phyloP scores from a whole-genome alignment of 2,888 invertebrate species.

The Clitarchus hookeri region DNA sequence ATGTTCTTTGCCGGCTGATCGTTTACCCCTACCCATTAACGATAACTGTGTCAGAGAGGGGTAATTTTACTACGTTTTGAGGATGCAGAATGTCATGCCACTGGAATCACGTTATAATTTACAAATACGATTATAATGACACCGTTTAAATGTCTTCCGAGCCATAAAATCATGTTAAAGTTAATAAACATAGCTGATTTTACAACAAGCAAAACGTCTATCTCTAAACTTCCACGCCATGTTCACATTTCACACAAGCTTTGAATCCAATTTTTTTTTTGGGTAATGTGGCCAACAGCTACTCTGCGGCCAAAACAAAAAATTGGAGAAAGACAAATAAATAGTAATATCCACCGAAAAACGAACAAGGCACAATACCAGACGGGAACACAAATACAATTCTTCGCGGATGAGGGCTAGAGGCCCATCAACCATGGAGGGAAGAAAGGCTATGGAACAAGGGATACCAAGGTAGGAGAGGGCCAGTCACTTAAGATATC shows the following conservation, averaged over 20 bases:
- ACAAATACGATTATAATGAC: not conserved
- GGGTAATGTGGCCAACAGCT: too few species aligned
- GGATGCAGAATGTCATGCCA: not conserved
- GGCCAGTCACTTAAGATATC: too few species aligned
- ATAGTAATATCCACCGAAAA: too few species aligned
- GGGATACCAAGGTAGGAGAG: too few species aligned
- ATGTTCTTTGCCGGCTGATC: conserved; percentile 17
- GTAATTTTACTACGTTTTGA: not conserved
- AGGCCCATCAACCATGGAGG: too few species aligned
- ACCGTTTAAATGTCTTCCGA: not conserved
- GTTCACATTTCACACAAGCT: not conserved
- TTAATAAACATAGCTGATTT: not conserved
- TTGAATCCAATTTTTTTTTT: too few species aligned
- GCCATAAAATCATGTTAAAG: not conserved
- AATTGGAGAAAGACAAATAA: too few species aligned
- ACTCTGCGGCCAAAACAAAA: too few species aligned
- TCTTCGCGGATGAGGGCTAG: too few species aligned
- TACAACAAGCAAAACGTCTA: not conserved
- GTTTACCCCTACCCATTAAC: not conserved
- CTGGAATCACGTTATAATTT: not conserved
- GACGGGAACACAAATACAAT: too few species aligned
- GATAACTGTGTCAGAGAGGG: not conserved
- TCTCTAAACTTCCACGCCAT: not conserved
- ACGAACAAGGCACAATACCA: too few species aligned
- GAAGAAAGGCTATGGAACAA: too few species aligned